Evolutionary conservation across 1,140 invertebrate species (phyloP).

Genomic region (Drosophila obscura): DNA sequence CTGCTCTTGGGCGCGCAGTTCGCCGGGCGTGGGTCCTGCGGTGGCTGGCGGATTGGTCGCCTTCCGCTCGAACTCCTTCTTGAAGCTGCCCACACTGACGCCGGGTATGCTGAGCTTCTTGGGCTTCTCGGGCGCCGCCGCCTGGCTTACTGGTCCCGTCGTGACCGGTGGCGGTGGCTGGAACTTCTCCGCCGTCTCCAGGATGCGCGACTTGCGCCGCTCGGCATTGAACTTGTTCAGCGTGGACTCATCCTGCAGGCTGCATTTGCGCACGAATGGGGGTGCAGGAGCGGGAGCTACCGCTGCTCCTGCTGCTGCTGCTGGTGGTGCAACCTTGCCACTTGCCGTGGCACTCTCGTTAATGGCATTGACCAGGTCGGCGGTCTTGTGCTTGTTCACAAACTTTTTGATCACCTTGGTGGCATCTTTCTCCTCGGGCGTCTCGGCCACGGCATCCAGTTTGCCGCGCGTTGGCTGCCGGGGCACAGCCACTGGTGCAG

Average conservation of each 20-base stretch:
- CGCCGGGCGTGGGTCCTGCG: conserved; percentile 71
- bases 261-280: conserved; percentile 76
- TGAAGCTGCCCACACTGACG: conserved; percentile 92
- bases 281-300: conserved; percentile 23
- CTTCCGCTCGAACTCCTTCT: conserved; percentile 92
- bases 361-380: conserved; percentile 80
- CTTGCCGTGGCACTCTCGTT: conserved; percentile 55
- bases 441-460: conserved; percentile 71
- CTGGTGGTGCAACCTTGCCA: conserved; percentile 25
- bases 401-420: conserved; percentile 83
- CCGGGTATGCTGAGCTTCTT: conserved; percentile 91
- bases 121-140: conserved; percentile 86
- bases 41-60: conserved; percentile 86
- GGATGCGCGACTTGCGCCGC: conserved; percentile 88
- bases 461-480: conserved; percentile 61
- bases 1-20: conserved; percentile 71
- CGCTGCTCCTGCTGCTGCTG: conserved; percentile 4
- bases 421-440: conserved; percentile 70
- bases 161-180: conserved; percentile 83
- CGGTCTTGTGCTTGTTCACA: conserved; percentile 79
- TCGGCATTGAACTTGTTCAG: conserved; percentile 81
- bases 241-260: conserved; percentile 83
- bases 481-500: conserved; percentile 24
- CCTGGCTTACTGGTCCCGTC: conserved; percentile 27
- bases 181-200: conserved; percentile 89